Evolutionary conservation across 2,113 vertebrate genomes (phyloP).

Genomic region (Cettia cetti): DNA sequence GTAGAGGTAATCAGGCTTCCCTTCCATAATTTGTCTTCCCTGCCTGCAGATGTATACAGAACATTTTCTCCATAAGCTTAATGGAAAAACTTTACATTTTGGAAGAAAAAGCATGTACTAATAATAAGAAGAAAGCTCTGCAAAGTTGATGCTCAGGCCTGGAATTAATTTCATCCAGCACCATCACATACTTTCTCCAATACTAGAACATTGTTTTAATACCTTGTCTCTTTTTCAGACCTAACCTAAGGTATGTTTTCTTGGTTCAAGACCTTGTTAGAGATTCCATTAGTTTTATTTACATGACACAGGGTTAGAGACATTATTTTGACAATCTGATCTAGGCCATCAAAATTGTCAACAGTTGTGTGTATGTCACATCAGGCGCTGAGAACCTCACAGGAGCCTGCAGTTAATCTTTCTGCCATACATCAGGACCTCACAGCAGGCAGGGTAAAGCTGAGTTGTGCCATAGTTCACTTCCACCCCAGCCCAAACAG

Average conservation of each 20-base stretch:
- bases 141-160: background rate
- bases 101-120: background rate
- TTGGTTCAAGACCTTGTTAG: background rate
- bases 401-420: background rate
- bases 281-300: background rate
- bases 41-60: background rate
- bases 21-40: background rate
- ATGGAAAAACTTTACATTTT: background rate
- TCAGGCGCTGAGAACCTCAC: background rate
- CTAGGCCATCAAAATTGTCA: background rate
- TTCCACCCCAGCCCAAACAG: background rate
- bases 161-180: background rate
- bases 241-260: background rate
- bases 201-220: background rate
- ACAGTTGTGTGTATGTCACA: background rate
- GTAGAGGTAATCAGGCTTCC: background rate
- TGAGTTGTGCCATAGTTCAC: background rate
- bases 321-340: background rate
- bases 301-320: background rate
- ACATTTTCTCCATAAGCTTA: background rate
- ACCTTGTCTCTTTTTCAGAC: background rate
- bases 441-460: background rate
- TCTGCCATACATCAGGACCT: no score
- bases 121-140: background rate
- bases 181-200: fast-evolving